phyloP scores from a whole-genome alignment of 37 sponge, comb jelly and placozoan species.

The Hexactinellida sp. region DNA sequence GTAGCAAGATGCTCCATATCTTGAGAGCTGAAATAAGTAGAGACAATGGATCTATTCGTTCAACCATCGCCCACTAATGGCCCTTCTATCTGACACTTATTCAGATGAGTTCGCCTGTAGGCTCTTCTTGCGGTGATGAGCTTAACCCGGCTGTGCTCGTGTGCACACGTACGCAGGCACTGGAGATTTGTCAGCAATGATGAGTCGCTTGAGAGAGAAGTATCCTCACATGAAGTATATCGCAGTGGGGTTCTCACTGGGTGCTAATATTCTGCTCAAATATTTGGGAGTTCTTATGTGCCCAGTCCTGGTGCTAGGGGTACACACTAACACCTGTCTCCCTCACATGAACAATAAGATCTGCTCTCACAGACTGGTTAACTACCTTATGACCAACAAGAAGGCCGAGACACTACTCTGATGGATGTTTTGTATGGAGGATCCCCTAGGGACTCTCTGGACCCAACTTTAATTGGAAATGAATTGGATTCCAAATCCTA shows the following conservation, averaged over 20 bases:
- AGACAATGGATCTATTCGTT: too few species aligned
- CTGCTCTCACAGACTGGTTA: not conserved
- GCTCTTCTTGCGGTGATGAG: not conserved
- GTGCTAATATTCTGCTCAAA: constrained; percentile 55
- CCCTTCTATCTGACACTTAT: too few species aligned
- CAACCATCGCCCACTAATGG: too few species aligned
- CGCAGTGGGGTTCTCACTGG: constrained; percentile 71
- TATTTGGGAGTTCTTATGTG: constrained; percentile 88
- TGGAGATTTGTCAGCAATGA: constrained; percentile 50
- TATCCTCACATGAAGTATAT: constrained; percentile 36
- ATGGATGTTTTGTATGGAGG: not conserved
- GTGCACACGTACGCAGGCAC: constrained; percentile 45
- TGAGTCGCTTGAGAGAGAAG: constrained; percentile 22
- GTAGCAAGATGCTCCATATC: too few species aligned
- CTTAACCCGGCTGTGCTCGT: not conserved
- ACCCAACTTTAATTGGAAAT: not conserved
- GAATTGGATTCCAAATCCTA: not conserved
- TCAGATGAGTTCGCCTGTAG: too few species aligned
- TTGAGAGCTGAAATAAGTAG: too few species aligned
- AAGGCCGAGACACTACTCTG: not conserved
- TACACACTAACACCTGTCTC: constrained; percentile 40
- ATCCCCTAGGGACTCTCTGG: not conserved
- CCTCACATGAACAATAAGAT: not conserved
- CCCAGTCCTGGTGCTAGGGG: constrained; percentile 70
- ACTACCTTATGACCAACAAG: not conserved